Evolutionary conservation across 2,888 invertebrate species (phyloP).

Genomic region (Herminia tarsipennalis): DNA sequence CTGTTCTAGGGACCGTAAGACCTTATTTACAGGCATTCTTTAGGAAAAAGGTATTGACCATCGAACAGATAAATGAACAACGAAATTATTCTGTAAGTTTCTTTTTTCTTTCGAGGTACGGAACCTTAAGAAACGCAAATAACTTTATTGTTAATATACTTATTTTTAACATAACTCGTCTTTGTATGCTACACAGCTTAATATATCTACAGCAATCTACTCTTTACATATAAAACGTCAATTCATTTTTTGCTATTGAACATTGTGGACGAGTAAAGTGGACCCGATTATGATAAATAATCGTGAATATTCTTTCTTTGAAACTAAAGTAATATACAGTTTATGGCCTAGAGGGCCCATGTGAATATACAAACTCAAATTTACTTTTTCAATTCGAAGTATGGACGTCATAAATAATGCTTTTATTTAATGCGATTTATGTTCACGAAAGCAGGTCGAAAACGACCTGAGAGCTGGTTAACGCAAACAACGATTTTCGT

Average conservation of each 20-base stretch:
- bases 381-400: constrained; percentile 67
- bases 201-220: too few species aligned
- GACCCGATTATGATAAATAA: constrained; percentile 18
- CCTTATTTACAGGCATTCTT: too few species aligned
- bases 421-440: constrained; percentile 81
- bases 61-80: too few species aligned
- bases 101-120: too few species aligned
- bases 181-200: too few species aligned
- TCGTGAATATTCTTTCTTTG: constrained; percentile 31
- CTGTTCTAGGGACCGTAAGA: too few species aligned
- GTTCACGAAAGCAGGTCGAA: constrained; percentile 80
- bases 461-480: constrained; percentile 83
- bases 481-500: constrained; percentile 76
- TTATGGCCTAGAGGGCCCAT: constrained; percentile 54
- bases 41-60: too few species aligned
- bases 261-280: constrained; percentile 9
- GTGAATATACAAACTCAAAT: constrained; percentile 52
- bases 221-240: constrained; percentile 15
- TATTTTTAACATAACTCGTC: too few species aligned
- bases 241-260: constrained; percentile 12
- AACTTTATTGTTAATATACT: too few species aligned
- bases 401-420: constrained; percentile 73
- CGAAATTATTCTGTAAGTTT: too few species aligned
- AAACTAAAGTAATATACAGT: constrained; percentile 55
- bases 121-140: too few species aligned